Percentiles rank a stretch among this genome's conserved stretches.
These are phyloP conservation scores for Heterochromis multidens DNA, from an alignment of 2,113 vertebrate genomes.

Conservation along the genomic window DNA sequence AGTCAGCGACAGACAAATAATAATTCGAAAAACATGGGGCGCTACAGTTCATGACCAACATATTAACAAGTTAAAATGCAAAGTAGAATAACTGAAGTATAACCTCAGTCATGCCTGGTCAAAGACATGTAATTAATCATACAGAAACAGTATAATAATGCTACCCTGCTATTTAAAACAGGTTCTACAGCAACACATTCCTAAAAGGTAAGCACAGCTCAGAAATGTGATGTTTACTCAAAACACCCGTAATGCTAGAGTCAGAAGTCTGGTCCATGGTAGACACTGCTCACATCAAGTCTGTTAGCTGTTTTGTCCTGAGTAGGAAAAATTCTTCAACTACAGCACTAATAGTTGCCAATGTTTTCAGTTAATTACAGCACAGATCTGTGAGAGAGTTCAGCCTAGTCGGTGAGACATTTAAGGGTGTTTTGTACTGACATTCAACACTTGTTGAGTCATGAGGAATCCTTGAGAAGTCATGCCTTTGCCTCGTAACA, in stretches of 20 bases:
- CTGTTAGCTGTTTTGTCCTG: not conserved
- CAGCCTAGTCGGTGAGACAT: not conserved
- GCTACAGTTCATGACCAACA: not conserved
- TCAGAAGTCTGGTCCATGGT: not conserved
- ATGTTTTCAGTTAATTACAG: not conserved
- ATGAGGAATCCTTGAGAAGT: conserved; percentile 1
- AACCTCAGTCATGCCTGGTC: not conserved
- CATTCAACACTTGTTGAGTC: not conserved
- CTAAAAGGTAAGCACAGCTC: not conserved
- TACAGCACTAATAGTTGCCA: not conserved
- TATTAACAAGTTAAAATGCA: not conserved
- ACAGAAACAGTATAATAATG: not conserved
- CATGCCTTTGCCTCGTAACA: conserved; percentile 2
- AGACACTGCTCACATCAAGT: not conserved
- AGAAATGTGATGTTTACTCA: conserved; percentile 38
- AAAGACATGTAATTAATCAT: not conserved
- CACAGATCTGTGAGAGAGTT: not conserved
- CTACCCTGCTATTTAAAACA: conserved; percentile 35
- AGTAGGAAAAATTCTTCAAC: not conserved
- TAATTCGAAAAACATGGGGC: not conserved
- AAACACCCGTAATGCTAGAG: conserved; percentile 6
- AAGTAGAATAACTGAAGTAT: not conserved
- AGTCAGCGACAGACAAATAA: not conserved
- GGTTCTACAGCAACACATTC: conserved; percentile 35
- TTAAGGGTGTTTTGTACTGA: not conserved